Percentiles rank a stretch among this genome's conserved stretches.
These are phyloP conservation scores for Ceyx melanurus DNA, from an alignment of 2,113 vertebrate species.

Conservation along the genomic window DNA sequence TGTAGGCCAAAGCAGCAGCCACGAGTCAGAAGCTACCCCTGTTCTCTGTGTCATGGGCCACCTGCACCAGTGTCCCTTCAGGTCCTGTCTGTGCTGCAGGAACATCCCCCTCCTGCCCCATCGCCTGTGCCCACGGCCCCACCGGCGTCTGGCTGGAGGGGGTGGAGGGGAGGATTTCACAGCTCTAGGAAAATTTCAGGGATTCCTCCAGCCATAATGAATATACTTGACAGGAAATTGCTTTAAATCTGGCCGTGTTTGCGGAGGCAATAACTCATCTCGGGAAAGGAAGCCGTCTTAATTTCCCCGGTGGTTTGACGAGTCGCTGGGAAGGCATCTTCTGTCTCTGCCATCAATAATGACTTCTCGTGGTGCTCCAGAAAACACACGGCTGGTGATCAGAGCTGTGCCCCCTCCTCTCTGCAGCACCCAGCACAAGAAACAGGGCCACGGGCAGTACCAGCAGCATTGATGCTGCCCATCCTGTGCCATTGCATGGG, in stretches of 20 bases:
- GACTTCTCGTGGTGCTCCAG: background rate
- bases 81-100: background rate
- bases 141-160: background rate
- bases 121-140: accelerated
- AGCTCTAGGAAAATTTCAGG: slow-evolving; percentile 25
- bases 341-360: slow-evolving; percentile 61
- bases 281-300: slow-evolving; percentile 56
- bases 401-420: background rate
- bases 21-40: background rate
- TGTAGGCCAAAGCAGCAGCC: background rate
- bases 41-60: background rate
- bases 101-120: background rate
- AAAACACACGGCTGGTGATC: background rate
- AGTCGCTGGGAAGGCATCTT: slow-evolving; percentile 38
- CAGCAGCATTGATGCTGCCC: background rate
- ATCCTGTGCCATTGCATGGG: background rate
- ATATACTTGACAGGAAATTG: slow-evolving; percentile 65
- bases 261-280: slow-evolving; percentile 65
- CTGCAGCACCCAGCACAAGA: background rate
- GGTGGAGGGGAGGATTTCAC: background rate
- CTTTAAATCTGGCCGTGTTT: slow-evolving; percentile 59
- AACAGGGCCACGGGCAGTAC: accelerated
- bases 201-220: slow-evolving; percentile 43
- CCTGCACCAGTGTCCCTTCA: accelerated
- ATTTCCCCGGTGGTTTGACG: slow-evolving; percentile 67